phyloP scores from a whole-genome alignment of 2,113 vertebrate species.

The Vidua macroura region DNA sequence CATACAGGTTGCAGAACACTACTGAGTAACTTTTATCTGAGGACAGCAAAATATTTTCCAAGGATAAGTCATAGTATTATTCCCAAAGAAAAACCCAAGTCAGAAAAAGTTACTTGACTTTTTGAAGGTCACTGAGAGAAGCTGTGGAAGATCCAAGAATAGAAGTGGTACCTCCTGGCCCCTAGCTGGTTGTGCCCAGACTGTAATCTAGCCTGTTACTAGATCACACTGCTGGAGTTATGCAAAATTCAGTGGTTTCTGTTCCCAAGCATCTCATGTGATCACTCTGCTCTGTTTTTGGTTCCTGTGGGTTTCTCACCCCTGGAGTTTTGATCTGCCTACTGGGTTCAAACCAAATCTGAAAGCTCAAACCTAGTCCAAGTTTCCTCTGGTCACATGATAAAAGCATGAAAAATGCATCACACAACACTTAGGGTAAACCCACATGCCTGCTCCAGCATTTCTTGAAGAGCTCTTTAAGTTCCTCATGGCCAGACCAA shows the following conservation, averaged over 20 bases:
- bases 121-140: background rate
- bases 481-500: background rate
- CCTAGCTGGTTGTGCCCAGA: background rate
- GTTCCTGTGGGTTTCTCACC: background rate
- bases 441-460: background rate
- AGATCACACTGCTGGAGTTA: background rate
- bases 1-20: background rate
- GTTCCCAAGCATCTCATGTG: background rate
- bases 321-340: constrained; percentile 16
- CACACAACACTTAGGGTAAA: background rate
- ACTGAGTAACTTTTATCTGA: background rate
- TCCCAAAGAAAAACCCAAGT: background rate
- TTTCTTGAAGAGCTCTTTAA: background rate
- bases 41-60: background rate
- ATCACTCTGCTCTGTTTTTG: background rate
- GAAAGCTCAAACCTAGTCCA: background rate
- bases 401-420: constrained; percentile 5
- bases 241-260: constrained; percentile 42
- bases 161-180: background rate
- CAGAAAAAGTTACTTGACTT: background rate
- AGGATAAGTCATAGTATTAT: background rate
- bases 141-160: background rate
- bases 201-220: constrained; percentile 6
- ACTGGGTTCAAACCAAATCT: background rate
- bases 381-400: background rate